Evolutionary conservation across 2,888 invertebrate genomes (phyloP).

Genomic region (Hydrotaea cyrtoneurina): DNA sequence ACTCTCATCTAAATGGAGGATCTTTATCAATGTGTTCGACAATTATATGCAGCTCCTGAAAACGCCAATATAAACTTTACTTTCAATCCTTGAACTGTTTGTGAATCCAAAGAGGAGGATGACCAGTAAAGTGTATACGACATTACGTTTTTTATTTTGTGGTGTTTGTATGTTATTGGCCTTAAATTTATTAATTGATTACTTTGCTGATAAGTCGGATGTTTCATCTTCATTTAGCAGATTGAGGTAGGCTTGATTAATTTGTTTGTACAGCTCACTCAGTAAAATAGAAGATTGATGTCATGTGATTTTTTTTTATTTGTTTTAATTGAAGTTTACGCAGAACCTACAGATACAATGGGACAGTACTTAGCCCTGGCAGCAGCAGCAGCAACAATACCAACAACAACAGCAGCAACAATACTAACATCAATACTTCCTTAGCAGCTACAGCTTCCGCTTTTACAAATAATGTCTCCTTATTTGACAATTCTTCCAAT

Average conservation of each 20-base stretch:
- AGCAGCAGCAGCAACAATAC: constrained; percentile 15
- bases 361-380: constrained; percentile 48
- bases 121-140: constrained; percentile 60
- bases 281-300: constrained; percentile 17
- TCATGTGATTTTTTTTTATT: background rate
- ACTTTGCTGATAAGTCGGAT: constrained; percentile 74
- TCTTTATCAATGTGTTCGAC: constrained; percentile 52
- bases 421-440: constrained; percentile 28
- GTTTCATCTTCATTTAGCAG: constrained; percentile 75
- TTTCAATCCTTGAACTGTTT: constrained; percentile 52
- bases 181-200: constrained; percentile 76
- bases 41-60: constrained; percentile 38
- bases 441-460: constrained; percentile 4
- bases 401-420: constrained; percentile 35
- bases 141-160: constrained; percentile 73
- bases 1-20: constrained; percentile 53
- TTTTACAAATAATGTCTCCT: constrained; percentile 42
- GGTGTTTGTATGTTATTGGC: constrained; percentile 75
- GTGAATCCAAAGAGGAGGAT: constrained; percentile 45
- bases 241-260: constrained; percentile 72
- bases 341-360: constrained; percentile 61
- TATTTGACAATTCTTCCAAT: constrained; percentile 47
- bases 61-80: constrained; percentile 38
- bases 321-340: constrained; percentile 52
- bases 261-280: no score